Conservation (phyloP, 2,888 invertebrate genomes). For the Lasioglossum leucozonium region DNA sequence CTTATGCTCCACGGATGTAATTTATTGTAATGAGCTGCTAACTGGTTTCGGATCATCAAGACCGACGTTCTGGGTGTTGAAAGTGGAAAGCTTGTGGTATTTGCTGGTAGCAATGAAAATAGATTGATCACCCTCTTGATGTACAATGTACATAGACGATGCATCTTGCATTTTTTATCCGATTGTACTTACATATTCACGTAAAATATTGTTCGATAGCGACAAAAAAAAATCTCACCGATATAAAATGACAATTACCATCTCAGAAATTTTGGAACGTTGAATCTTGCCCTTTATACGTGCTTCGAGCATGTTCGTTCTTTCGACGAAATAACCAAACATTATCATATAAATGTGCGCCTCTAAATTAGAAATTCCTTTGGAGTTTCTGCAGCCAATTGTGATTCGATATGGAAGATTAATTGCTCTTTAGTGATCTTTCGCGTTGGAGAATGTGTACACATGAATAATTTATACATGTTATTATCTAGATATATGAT, state of each 20-base stretch:
- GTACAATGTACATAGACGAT: background rate
- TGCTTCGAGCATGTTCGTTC: too few relatives aligned
- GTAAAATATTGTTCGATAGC: background rate
- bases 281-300: too few relatives aligned
- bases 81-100: background rate
- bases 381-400: background rate
- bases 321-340: too few relatives aligned
- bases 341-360: too few relatives aligned
- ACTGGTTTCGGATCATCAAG: background rate
- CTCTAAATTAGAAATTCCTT: background rate
- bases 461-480: background rate
- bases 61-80: background rate
- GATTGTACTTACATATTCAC: too few relatives aligned
- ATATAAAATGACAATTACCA: too few relatives aligned
- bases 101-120: background rate
- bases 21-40: conserved; percentile 6
- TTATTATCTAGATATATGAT: background rate
- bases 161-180: too few relatives aligned
- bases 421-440: background rate
- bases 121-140: background rate
- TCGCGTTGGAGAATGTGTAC: background rate
- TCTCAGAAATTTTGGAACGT: too few relatives aligned
- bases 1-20: background rate
- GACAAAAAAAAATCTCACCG: too few relatives aligned
- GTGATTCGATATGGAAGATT: background rate